phyloP scores from a whole-genome alignment of 2,113 vertebrate species.

The Odontophorus gujanensis region DNA sequence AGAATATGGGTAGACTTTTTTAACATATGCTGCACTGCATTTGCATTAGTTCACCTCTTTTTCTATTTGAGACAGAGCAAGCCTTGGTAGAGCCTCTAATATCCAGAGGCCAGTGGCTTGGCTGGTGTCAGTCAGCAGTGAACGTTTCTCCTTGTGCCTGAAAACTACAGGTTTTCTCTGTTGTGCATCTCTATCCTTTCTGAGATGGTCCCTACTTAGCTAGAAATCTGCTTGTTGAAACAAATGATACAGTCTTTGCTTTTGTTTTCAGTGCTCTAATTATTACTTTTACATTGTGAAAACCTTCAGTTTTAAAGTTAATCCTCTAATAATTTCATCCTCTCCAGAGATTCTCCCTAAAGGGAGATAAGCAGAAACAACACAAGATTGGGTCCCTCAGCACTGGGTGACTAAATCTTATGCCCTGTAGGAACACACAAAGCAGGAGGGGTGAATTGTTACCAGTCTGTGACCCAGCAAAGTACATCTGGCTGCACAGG shows the following conservation, averaged over 20 bases:
- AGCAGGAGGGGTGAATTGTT: accelerated
- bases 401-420: background rate
- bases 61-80: background rate
- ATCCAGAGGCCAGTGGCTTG: background rate
- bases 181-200: background rate
- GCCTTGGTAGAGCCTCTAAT: background rate
- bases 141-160: background rate
- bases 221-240: background rate
- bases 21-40: background rate
- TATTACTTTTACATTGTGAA: background rate
- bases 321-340: background rate
- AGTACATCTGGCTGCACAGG: background rate
- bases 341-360: background rate
- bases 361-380: background rate
- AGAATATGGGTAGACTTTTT: background rate
- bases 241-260: background rate
- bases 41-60: background rate
- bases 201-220: background rate
- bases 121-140: background rate
- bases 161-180: background rate
- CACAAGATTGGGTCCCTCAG: background rate
- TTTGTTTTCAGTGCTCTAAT: background rate
- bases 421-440: background rate
- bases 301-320: background rate
- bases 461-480: background rate